phyloP scores from a whole-genome alignment of 2,113 vertebrate genomes.

The Labrus mixtus region DNA sequence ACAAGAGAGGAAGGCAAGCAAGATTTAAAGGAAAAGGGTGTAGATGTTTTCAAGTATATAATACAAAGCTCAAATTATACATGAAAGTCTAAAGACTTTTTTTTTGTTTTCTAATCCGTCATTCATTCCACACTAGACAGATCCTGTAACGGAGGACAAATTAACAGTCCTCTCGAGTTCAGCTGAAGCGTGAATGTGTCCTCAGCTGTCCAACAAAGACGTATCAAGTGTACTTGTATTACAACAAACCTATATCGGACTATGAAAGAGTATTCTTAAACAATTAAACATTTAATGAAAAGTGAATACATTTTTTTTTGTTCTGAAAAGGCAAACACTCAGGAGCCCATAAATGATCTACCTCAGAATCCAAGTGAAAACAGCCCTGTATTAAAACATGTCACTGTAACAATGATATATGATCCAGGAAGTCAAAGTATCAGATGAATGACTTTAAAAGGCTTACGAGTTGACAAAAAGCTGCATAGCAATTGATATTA shows the following conservation, averaged over 20 bases:
- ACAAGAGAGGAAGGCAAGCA: conserved; percentile 14
- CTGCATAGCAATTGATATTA: not conserved
- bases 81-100: not conserved
- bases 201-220: not conserved
- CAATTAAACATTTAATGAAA: not conserved
- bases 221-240: not conserved
- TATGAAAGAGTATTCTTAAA: not conserved
- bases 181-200: no score
- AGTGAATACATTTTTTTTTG: no score
- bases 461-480: not conserved
- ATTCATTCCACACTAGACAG: not conserved
- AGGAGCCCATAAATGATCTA: not conserved
- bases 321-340: not conserved
- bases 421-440: not conserved
- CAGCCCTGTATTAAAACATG: not conserved
- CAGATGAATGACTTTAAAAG: conserved; percentile 6
- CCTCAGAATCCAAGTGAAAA: not conserved
- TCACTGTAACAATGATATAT: not conserved
- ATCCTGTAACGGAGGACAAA: not conserved
- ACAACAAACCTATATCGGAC: not conserved
- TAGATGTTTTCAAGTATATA: not conserved
- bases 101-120: not conserved
- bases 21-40: not conserved
- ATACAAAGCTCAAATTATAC: not conserved
- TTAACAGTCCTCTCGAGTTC: no score